Conservation (phyloP, 2,113 vertebrate species). For the Talpa occidentalis region DNA sequence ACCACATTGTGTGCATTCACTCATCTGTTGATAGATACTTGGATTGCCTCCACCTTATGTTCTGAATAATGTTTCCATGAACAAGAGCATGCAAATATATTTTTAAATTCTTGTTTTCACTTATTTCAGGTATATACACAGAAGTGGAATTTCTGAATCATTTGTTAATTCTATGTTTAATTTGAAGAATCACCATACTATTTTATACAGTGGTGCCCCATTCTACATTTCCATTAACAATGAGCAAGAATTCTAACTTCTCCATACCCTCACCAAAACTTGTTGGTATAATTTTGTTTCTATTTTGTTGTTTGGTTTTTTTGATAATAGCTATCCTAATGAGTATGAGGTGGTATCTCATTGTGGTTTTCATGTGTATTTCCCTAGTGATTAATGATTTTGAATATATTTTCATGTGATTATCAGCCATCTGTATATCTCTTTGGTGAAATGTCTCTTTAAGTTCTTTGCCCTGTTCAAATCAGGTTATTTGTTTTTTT, state of each 20-base stretch:
- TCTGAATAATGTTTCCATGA: neutral
- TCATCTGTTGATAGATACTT: neutral
- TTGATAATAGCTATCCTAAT: neutral
- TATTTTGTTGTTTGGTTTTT: neutral
- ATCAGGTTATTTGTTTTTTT: neutral
- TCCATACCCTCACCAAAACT: neutral
- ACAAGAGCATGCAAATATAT: neutral
- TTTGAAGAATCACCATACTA: neutral
- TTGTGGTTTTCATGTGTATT: neutral
- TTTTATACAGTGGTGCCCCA: neutral
- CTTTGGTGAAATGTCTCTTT: neutral
- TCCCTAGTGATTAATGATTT: neutral
- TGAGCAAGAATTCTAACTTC: neutral
- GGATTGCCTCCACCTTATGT: neutral
- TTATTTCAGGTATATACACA: conserved; percentile 23
- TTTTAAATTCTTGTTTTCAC: neutral
- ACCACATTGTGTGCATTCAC: neutral
- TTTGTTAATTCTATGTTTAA: neutral
- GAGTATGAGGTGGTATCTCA: neutral
- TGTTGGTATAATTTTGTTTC: neutral
- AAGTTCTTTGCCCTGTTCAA: neutral
- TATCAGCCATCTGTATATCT: neutral
- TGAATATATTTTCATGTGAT: neutral
- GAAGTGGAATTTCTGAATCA: neutral
- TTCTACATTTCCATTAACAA: neutral